Percentiles rank a stretch among this genome's conserved stretches.
Evolutionary conservation across 2,113 vertebrate genomes (phyloP).

Genomic region (Melanotaenia duboulayi): DNA sequence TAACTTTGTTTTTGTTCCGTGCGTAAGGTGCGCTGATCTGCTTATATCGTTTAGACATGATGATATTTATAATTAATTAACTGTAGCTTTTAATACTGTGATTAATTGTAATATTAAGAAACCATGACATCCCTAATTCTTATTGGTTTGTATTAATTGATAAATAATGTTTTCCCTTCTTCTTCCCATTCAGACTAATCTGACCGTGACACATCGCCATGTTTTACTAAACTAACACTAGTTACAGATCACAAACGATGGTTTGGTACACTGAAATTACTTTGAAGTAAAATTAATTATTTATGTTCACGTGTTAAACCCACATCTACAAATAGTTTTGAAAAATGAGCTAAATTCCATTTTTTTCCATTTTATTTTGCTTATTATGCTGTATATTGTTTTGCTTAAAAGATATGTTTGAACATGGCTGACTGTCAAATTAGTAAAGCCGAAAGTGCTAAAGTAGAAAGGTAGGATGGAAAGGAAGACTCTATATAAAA

Average conservation of each 20-base stretch:
- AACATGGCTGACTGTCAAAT: slow-evolving; percentile 37
- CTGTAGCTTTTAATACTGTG: too few species aligned
- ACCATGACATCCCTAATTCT: too few species aligned
- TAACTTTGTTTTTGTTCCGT: too few species aligned
- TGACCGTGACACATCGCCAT: not conserved
- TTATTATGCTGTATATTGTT: not conserved
- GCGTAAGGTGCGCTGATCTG: too few species aligned
- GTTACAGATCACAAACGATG: slow-evolving; percentile 13
- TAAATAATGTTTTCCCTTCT: too few species aligned
- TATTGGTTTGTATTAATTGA: too few species aligned
- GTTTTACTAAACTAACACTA: slow-evolving; percentile 24
- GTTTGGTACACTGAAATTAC: not conserved
- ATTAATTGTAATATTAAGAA: too few species aligned
- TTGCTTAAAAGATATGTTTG: slow-evolving; percentile 1
- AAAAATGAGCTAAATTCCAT: slow-evolving; percentile 19
- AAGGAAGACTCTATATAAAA: slow-evolving; percentile 6
- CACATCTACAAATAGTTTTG: slow-evolving; percentile 11
- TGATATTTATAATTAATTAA: too few species aligned
- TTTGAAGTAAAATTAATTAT: not conserved
- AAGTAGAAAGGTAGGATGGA: not conserved
- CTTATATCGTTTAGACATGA: too few species aligned
- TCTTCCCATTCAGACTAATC: too few species aligned
- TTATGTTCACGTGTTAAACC: not conserved
- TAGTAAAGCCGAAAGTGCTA: slow-evolving; percentile 12
- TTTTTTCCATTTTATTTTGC: slow-evolving; percentile 1